Percentiles rank a stretch among this genome's conserved stretches.
These are phyloP conservation scores for Orbicella faveolata DNA, from an alignment of 64 coral and sea anemone species.

Conservation along the genomic window DNA sequence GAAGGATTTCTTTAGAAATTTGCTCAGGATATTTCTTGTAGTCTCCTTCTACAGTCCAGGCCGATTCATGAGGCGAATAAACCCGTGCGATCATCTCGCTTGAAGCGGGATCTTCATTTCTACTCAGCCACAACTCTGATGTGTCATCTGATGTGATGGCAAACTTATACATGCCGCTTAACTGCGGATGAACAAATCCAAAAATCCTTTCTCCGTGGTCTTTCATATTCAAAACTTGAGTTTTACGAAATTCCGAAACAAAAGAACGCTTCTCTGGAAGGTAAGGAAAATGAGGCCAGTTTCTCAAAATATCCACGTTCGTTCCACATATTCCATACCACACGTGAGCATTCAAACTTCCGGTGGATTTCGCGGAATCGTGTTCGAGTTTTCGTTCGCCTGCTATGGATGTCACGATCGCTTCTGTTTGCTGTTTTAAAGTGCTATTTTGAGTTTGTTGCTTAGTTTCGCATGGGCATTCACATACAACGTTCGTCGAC, in stretches of 20 bases:
- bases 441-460: too few relatives aligned
- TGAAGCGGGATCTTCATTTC: constrained; percentile 48
- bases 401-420: neutral
- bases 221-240: neutral
- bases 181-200: constrained; percentile 79
- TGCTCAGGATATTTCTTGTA: constrained; percentile 83
- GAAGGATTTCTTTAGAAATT: constrained; percentile 62
- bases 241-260: neutral
- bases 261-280: neutral
- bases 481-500: too few relatives aligned
- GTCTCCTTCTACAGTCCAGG: constrained; percentile 38
- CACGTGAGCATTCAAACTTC: constrained; percentile 75
- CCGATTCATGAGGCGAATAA: constrained; percentile 46
- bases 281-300: constrained; percentile 1
- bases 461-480: too few relatives aligned
- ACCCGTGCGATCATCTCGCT: constrained; percentile 62
- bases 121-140: constrained; percentile 92
- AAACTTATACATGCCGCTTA: constrained; percentile 71
- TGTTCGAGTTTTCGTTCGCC: neutral
- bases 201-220: constrained; percentile 82
- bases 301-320: constrained; percentile 57
- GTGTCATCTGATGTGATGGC: constrained; percentile 83
- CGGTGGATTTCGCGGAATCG: neutral
- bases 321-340: constrained; percentile 82
- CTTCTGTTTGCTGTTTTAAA: too few relatives aligned